phyloP scores from a whole-genome alignment of 2,888 invertebrate genomes.

The Carabus problematicus region DNA sequence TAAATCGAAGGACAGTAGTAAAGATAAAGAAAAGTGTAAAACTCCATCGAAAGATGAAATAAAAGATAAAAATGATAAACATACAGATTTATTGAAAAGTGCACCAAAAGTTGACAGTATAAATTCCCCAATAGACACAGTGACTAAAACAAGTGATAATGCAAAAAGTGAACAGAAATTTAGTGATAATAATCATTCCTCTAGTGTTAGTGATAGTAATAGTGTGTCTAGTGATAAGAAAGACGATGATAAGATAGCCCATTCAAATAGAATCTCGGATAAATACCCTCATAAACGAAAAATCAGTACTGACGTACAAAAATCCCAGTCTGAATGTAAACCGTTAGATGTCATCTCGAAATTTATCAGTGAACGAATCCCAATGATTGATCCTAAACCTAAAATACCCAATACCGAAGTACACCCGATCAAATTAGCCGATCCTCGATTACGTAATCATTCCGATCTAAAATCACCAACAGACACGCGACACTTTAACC shows the following conservation, averaged over 20 bases:
- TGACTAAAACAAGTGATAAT: constrained; percentile 3
- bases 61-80: neutral
- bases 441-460: constrained; percentile 21
- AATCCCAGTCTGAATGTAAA: neutral
- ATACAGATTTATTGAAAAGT: neutral
- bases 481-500: neutral
- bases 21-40: constrained; percentile 19
- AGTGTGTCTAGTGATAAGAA: constrained; percentile 28
- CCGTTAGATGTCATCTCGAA: neutral
- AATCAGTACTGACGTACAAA: constrained; percentile 20
- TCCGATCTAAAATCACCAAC: neutral
- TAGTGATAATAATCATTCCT: constrained; percentile 13
- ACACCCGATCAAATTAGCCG: constrained; percentile 30
- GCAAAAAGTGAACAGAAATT: neutral
- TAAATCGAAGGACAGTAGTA: constrained; percentile 10
- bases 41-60: constrained; percentile 8
- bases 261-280: constrained; percentile 25
- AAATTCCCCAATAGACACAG: neutral
- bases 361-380: neutral
- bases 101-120: neutral
- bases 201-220: constrained; percentile 15
- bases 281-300: constrained; percentile 39
- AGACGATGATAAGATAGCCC: constrained; percentile 13
- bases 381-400: constrained; percentile 4
- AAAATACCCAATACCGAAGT: constrained; percentile 30